Evolutionary conservation across 2,797 vertebrate species (phyloP).

Genomic region (Knipowitschia caucasica): DNA sequence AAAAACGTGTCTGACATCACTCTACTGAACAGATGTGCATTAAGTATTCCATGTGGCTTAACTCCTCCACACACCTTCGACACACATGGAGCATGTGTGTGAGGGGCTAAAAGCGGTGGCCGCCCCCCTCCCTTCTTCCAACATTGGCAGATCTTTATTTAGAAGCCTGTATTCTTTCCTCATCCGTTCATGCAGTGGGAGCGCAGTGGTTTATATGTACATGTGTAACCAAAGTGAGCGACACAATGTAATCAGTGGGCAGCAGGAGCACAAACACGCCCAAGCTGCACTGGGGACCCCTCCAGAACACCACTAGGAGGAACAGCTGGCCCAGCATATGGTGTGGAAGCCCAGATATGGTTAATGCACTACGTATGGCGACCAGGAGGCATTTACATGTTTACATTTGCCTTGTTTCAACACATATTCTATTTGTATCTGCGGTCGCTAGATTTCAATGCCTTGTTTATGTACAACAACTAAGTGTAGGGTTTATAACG

Average conservation of each 20-base stretch:
- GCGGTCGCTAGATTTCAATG: background rate
- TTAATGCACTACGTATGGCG: constrained; percentile 15
- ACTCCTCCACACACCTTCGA: constrained; percentile 2
- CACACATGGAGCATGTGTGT: constrained; percentile 17
- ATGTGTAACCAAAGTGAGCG: constrained; percentile 29
- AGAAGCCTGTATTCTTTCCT: constrained; percentile 6
- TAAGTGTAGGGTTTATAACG: background rate
- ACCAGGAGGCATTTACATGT: background rate
- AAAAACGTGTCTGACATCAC: background rate
- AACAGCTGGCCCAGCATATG: constrained; percentile 65
- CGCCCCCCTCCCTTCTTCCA: constrained; percentile 22
- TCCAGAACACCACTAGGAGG: constrained; percentile 43
- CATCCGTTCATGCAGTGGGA: constrained; percentile 18
- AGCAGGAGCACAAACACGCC: constrained; percentile 41
- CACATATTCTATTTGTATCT: background rate
- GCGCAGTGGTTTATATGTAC: constrained; percentile 18
- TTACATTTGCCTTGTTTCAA: background rate
- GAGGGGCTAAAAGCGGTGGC: constrained; percentile 22
- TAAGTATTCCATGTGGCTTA: constrained; percentile 11
- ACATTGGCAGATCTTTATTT: constrained; percentile 32
- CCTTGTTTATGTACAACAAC: background rate
- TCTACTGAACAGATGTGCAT: constrained; percentile 15
- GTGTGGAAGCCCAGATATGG: constrained; percentile 37
- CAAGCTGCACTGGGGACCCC: constrained; percentile 33
- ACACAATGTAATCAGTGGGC: constrained; percentile 30